Evolutionary conservation across 2,888 invertebrate species (phyloP), one percentile per base, ranked within the genome.

Genomic region (Suillia variegata): DNA sequence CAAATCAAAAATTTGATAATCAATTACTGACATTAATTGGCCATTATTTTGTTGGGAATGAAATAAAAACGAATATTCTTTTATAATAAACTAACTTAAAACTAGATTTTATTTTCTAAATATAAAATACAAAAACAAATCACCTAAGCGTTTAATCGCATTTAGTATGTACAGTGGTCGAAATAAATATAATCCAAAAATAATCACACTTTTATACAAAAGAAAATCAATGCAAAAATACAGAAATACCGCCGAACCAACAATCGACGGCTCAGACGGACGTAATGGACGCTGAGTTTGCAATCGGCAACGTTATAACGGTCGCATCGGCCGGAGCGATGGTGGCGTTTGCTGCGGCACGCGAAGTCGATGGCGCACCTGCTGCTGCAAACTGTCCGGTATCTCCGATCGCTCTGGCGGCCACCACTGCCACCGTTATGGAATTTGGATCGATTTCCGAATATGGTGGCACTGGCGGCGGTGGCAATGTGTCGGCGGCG

Each of bases 351-450:
- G 53, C 33, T 2, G 54, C 70, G 34, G 70, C 73, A 34, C 70
- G 66, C 20, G 75, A 75, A 5, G 74, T 74, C 2, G 74, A 74
- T 2, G 74, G 71, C 20, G 63, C 65, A 8, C 24, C 38, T 15
- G 13, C 18, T 22, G 17, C n/a, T 24, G 55, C 34, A 33, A 13
- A 8, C 21, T 3, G 17, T 42, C 3, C 33, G 33, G 57, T 42
- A 13, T 51, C 58, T 13, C 57, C 50, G 49, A 49, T 47, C 13
- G 58, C 10, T 31, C 47, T 20, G 21, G 24, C 54, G 42, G 52
- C 22, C 6, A 22, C n/a, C 6, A 22, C n/a, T 20, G 58, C 38
- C 15, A 18, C 54, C n/a, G 22, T 20, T 13, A 55, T 15, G 1
- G 55, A 45, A 47, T 63, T 56, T 4, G 69, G 68, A 65, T 68